A percentile compares a stretch with the other conserved stretches of the same genome.
Conservation (phyloP, 2,888 invertebrate genomes). For the Pristionchus arcanus region DNA sequence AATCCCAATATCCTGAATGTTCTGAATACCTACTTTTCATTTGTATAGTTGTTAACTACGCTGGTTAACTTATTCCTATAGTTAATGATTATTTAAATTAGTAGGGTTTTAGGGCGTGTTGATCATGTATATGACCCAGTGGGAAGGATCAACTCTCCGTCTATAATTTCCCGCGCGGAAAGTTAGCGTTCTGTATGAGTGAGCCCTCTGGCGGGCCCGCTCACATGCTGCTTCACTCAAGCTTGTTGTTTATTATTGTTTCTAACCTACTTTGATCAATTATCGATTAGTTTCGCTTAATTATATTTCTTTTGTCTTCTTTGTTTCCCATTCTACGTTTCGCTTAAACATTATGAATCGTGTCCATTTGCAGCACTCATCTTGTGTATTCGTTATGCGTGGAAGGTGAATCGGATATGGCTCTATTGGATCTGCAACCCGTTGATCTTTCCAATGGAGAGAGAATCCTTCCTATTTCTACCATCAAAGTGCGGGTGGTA, state of each 20-base stretch:
- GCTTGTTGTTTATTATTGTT: constrained; percentile 38
- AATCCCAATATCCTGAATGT: neutral
- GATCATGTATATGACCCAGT: constrained; percentile 1
- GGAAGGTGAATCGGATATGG: neutral
- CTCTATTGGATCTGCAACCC: constrained; percentile 37
- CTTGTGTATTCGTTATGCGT: neutral
- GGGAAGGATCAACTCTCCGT: neutral
- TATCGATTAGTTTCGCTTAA: neutral
- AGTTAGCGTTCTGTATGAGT: constrained; percentile 18
- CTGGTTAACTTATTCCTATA: neutral
- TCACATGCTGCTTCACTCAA: constrained; percentile 43
- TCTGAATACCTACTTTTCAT: neutral
- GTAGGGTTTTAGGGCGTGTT: no score
- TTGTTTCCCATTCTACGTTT: neutral
- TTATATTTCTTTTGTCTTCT: neutral
- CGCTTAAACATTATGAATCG: neutral
- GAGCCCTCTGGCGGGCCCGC: neutral
- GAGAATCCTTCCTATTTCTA: neutral
- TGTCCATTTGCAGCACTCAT: neutral
- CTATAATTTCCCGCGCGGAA: constrained; percentile 14
- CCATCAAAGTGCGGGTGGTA: neutral
- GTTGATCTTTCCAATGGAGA: neutral
- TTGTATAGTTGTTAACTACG: neutral
- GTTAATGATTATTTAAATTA: no score
- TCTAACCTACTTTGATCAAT: neutral